Conservation (phyloP, 2,113 vertebrate species). For the Pygoscelis antarcticus region DNA sequence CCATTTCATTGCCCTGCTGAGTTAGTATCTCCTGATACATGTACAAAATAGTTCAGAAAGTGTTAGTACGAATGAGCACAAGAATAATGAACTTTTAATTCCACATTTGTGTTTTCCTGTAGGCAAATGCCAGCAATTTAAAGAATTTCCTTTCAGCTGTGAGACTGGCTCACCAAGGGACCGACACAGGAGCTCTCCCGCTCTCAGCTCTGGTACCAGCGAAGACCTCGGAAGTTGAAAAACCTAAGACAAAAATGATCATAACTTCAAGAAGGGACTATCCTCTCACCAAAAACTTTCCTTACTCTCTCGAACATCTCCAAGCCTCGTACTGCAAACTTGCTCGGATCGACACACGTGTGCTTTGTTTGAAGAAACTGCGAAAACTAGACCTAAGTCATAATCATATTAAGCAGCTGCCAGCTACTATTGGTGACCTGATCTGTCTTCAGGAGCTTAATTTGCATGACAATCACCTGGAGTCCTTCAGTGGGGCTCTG, state of each 20-base stretch:
- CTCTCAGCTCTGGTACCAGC: conserved; percentile 85
- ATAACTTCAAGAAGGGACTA: conserved; percentile 93
- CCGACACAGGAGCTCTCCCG: conserved; percentile 71
- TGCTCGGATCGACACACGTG: conserved; percentile 85
- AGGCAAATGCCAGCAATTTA: conserved; percentile 87
- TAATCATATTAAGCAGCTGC: conserved; percentile 93
- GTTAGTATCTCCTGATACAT: background rate
- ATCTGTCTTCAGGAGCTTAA: conserved; percentile 86
- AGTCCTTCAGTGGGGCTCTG: conserved; percentile 84
- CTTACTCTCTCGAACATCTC: conserved; percentile 90
- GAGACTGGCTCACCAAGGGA: conserved; percentile 87
- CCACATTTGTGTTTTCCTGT: background rate
- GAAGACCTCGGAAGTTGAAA: conserved; percentile 90
- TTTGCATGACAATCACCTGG: conserved; percentile 89
- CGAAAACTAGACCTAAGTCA: conserved; percentile 92
- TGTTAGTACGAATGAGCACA: background rate
- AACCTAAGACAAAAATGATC: conserved; percentile 90
- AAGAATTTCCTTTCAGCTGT: conserved; percentile 91
- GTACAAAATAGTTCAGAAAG: background rate
- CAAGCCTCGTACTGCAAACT: conserved; percentile 93
- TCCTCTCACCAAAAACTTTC: conserved; percentile 89
- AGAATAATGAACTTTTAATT: background rate
- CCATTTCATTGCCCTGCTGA: background rate
- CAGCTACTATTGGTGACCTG: conserved; percentile 88
- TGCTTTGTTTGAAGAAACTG: conserved; percentile 88